phyloP scores from a whole-genome alignment of 2,797 vertebrate genomes.

The Poecilia velifera region DNA sequence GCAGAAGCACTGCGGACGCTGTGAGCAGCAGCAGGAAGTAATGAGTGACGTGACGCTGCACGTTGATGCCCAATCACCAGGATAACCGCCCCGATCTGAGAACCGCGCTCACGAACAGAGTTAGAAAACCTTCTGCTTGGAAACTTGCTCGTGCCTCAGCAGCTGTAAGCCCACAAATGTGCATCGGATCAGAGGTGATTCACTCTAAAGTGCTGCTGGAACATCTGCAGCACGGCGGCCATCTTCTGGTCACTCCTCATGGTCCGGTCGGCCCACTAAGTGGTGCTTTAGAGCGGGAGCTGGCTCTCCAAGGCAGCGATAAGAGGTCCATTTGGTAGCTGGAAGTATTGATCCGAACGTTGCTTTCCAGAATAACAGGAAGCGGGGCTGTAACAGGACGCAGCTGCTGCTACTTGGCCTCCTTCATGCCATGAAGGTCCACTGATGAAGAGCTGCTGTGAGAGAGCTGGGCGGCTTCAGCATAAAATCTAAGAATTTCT shows the following conservation, averaged over 20 bases:
- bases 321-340: slow-evolving; percentile 65
- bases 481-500: too few relatives aligned
- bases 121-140: slow-evolving; percentile 13
- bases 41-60: slow-evolving; percentile 31
- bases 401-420: slow-evolving; percentile 13
- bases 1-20: slow-evolving; percentile 7
- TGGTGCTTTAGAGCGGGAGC: slow-evolving; percentile 39
- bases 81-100: slow-evolving; percentile 43
- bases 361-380: slow-evolving; percentile 45
- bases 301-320: slow-evolving; percentile 43
- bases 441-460: background rate
- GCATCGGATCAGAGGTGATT: slow-evolving; percentile 21
- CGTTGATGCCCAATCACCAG: slow-evolving; percentile 44
- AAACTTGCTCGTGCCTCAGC: slow-evolving; percentile 30
- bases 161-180: slow-evolving; percentile 33
- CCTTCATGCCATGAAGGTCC: slow-evolving; percentile 12
- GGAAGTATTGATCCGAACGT: slow-evolving; percentile 63
- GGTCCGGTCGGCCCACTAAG: slow-evolving; percentile 56
- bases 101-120: background rate
- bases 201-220: slow-evolving; percentile 30
- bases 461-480: too few relatives aligned
- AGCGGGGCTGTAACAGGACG: slow-evolving; percentile 2
- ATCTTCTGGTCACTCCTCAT: slow-evolving; percentile 54
- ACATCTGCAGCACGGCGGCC: slow-evolving; percentile 42
- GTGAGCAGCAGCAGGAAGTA: slow-evolving; percentile 17